These are phyloP conservation scores for Asarcornis scutulata DNA, from an alignment of 2,113 vertebrate species.

Conservation along the genomic window DNA sequence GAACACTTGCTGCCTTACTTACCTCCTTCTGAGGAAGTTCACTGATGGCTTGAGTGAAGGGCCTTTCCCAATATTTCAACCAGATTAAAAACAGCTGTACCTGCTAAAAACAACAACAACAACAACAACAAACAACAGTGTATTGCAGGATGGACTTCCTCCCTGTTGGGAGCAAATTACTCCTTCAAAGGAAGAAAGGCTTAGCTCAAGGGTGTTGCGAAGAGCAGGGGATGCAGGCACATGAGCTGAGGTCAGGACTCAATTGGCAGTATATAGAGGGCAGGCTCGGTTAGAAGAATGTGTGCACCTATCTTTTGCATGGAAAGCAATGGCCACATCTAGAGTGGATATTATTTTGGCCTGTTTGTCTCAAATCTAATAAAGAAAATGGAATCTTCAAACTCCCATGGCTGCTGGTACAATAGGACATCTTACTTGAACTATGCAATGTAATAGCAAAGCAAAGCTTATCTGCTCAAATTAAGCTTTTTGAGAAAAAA, in stretches of 20 bases:
- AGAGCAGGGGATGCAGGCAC: not conserved
- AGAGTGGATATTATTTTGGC: not conserved
- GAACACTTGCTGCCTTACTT: not conserved
- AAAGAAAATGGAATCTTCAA: not conserved
- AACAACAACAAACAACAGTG: not conserved
- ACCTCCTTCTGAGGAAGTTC: not conserved
- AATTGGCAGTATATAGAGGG: not conserved
- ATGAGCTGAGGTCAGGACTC: not conserved
- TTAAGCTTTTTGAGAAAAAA: not conserved
- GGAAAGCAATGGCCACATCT: not conserved
- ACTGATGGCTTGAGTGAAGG: not conserved
- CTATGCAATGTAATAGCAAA: not conserved
- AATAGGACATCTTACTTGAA: not conserved
- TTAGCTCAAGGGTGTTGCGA: not conserved
- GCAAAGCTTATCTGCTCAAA: not conserved
- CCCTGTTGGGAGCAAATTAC: not conserved
- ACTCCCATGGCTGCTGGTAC: not conserved
- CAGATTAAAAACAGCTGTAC: conserved; percentile 6
- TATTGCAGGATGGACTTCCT: conserved; percentile 30
- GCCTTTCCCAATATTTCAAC: not conserved
- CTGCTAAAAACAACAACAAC: conserved; percentile 2
- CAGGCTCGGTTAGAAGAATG: not conserved
- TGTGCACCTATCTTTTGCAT: not conserved
- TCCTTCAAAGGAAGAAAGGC: conserved; percentile 17
- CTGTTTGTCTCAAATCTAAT: not conserved